Evolutionary conservation across 1,140 invertebrate species (phyloP), one percentile per base, ranked within the genome.

Genomic region (Cephus cinctus): DNA sequence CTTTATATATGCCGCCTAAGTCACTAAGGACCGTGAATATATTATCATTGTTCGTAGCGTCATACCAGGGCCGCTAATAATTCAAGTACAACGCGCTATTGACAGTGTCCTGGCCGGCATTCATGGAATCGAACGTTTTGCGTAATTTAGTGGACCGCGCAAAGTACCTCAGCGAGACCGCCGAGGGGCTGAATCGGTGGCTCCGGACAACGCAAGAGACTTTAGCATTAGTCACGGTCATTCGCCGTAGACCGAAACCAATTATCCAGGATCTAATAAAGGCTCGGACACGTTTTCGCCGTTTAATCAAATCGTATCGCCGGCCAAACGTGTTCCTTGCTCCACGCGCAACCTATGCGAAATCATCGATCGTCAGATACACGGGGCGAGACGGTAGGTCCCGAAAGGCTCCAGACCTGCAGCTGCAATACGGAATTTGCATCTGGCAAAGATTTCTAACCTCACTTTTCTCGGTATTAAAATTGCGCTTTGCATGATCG

Each of bases 41-140:
- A 54, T 57, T 59, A 56, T 41, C 39, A 41, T 41, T 19, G 16
- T 38, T 9, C 16, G 11, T 45, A 58, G 57, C 52, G 38, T 40
- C 40, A 52, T 34, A 59, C 61, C 56, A 65, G 49, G 62, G 54
- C 63, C 57, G 55, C 38, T 48, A 51, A 54, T 35, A 50, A 55
- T 60, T 63, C 66, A 67, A 65, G 66, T 57, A 63, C 64, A 47
- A 18, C 12, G 16, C 36, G 57, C 61, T 61, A 62, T 63, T 63
- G 62, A 66, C 61, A 60, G 34, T 66, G 53, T 46, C 47, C 22
- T 9, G 31, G 8, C 15, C 6, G 5, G 9, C 23, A 6, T 20
- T 21, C 18, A 18, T 20, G 11, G 8, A 14, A 16, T 16, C n/a
- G n/a, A 12, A 21, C 8, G n/a, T 23, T 41, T 41, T 41, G 39